Evolutionary conservation across 1,140 invertebrate genomes (phyloP).

Genomic region (Tetraneura akinire): DNA sequence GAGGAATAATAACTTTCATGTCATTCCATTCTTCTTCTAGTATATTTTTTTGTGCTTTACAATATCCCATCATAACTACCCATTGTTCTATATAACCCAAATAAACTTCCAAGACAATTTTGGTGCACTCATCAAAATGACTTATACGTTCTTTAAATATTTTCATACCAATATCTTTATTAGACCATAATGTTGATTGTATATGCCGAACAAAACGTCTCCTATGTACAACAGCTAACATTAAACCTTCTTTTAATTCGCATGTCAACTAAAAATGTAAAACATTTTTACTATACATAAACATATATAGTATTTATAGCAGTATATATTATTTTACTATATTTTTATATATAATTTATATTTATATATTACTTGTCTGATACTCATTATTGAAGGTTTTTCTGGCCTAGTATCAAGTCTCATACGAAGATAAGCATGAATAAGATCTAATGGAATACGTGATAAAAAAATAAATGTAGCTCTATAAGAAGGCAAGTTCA

Average conservation of each 20-base stretch:
- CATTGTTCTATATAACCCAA: conserved; percentile 74
- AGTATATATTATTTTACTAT: no score
- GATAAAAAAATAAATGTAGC: conserved; percentile 82
- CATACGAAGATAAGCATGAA: conserved; percentile 84
- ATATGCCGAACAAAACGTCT: conserved; percentile 47
- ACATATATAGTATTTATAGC: no score
- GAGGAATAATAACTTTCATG: conserved; percentile 69
- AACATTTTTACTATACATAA: not conserved
- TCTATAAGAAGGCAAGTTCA: conserved; percentile 81
- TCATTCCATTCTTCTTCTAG: conserved; percentile 83
- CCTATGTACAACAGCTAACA: conserved; percentile 75
- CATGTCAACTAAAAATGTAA: conserved; percentile 70
- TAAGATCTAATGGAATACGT: conserved; percentile 78
- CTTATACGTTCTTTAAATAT: conserved; percentile 66
- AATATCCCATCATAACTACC: conserved; percentile 70
- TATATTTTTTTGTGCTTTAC: conserved; percentile 72
- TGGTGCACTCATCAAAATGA: conserved; percentile 77
- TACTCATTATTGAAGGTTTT: conserved; percentile 80
- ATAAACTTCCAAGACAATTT: conserved; percentile 73
- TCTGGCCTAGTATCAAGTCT: conserved; percentile 80
- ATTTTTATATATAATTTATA: not conserved
- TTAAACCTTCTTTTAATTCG: conserved; percentile 82
- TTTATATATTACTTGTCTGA: conserved; percentile 69
- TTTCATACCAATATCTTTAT: conserved; percentile 65
- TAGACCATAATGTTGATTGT: conserved; percentile 44